Base-by-base conservation (phyloP, 1,140 invertebrate species). In the Melanaphis sacchari region DNA sequence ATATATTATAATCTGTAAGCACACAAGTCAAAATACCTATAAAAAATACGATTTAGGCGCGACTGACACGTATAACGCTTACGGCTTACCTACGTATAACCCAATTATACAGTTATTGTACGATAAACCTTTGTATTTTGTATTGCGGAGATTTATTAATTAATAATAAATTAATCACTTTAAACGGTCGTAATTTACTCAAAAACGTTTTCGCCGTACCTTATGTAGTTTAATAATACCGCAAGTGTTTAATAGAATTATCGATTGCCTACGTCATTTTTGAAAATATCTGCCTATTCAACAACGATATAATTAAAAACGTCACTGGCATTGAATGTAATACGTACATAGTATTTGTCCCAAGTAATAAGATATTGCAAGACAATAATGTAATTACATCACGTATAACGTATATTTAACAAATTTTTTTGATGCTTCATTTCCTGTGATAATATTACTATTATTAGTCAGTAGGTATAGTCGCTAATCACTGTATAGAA, bases 341-440 rank as follows among this genome's bases (percentile, higher is more conserved):
- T n/a, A 21, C 59, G 59, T n/a, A 76, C 1, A n/a, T 31, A 31
- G 54, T 59, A 31, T 76, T n/a, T 76, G 31, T n/a, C 31, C 59
- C n/a, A n/a, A 76, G 59, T 76, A n/a, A 76, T 21, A 76, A n/a
- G 31, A 66, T 66, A 66, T 76, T n/a, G 15, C n/a, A 18, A n/a
- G 15, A 76, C 18, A 6, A 76, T n/a, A 76, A n/a, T n/a, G 31
- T 66, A 66, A n/a, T 5, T 76, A 76, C 31, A 76, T 76, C 15
- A 76, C 31, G 59, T 76, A 66, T 6, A 76, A 76, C 31, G 31
- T 76, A 5, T 76, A 66, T 24, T 66, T 66, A 76, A 76, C 59
- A n/a, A 76, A 76, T 66, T 76, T 11, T 76, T 76, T 76, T 76
- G 59, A n/a, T n/a, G 59, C 59, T n/a, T 76, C 59, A 76, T 76